Evolutionary conservation across 2,113 vertebrate genomes (phyloP), one percentile per base, ranked within the genome.

Genomic region (Hippopotamus amphibius): DNA sequence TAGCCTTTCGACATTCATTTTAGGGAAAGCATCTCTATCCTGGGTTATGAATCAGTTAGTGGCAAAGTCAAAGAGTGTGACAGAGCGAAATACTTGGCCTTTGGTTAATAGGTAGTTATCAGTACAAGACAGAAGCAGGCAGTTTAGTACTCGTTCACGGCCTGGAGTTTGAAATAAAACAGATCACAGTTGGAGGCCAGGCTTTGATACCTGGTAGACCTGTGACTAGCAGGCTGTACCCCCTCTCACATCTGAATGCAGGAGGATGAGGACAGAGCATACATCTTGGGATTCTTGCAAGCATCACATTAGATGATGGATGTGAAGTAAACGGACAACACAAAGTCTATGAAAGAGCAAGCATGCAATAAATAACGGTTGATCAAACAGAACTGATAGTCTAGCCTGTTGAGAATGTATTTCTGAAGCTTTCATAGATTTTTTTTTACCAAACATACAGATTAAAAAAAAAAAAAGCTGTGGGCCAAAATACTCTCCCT

Each of bases 121-220:
- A 28, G 80, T 12, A 13, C 26, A 82, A 30, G 65, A 90, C 28
- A 87, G 33, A n/a, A 85, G 43, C 26, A 68, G 24, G 30, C 30
- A 11, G 48, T 46, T 96, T 30, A 15, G 16, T 43, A 5, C 28
- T 76, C 7, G 71, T 63, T 46, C 50, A 63, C 72, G 59, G 17
- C 10, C 33, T 77, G 53, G 53, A 76, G 82, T 85, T 82, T 93
- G 71, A 90, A 91, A 74, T 17, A 81, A 95, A 72, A 61, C 87
- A 88, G 96, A 79, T 13, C 65, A 12, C 9, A 1, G 22, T 33
- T 93, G 28, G n/a, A 77, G 71, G 72, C 33, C 93, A 50, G 57
- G 59, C 33, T 74, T 85, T 28, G 59, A 21, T 68, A 12, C 12
- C 15, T 7, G 66, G 17, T 48, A 8, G 24, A 16, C 22, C 7